Evolutionary conservation across 2,113 vertebrate species (phyloP), one percentile per base, ranked within the genome.

Genomic region (Chionis minor): DNA sequence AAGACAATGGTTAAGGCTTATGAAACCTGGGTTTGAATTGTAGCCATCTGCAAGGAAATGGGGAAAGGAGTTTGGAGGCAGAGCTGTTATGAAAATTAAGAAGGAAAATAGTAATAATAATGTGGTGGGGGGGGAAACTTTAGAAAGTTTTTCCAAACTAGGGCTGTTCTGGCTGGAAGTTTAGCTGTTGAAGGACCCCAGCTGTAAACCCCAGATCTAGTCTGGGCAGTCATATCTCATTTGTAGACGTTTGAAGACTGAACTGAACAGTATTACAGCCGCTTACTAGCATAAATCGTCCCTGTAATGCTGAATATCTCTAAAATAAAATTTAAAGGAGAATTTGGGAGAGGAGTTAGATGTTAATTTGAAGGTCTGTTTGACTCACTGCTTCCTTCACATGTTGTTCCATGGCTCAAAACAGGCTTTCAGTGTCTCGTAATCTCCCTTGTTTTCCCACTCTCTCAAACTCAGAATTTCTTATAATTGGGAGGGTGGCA

Each of bases 371-470:
- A 45, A 77, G 30, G 54, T 54, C 49, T 75, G 6, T 85, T 94
- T 96, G 90, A 93, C 78, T 94, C 73, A 61, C 47, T 87, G 27
- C 52, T 96, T 89, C 91, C 69, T 69, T 56, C 30, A 51, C 10
- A 9, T 74, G 42, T 13, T 84, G 26, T 94, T 93, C 49, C 56
- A 12, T 65, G 56, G 77, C 78, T 92, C 70, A 65, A 49, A 96
- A 61, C 62, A 85, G 45, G 58, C 19, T 82, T 88, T 81, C 40
- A 19, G 17, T 52, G 67, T 85, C 54, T 79, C 73, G 35, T 54
- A 49, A 9, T 88, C 45, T 70, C 44, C 17, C 49, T 59, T 78
- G 69, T 63, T 90, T 90, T 86, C 35, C 40, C 11, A 7, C 21
- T 78, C 33, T 35, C 24, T 67, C 20, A 70, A 52, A 61, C 52